These are phyloP conservation scores for Coranthus polyacanthus DNA, from an alignment of 2,797 vertebrate species.

Conservation along the genomic window DNA sequence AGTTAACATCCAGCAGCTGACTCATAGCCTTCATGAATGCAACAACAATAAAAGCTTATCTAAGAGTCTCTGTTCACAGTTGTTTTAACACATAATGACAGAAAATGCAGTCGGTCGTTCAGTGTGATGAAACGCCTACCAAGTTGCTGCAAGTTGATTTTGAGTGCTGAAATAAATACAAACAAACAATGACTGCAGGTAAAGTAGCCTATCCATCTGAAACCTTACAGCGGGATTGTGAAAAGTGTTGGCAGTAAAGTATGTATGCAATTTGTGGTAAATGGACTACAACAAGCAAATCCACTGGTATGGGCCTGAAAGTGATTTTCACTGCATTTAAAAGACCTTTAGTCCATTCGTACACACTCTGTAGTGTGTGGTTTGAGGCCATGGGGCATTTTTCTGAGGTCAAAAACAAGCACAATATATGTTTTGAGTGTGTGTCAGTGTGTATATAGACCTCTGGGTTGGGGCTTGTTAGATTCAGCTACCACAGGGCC, in stretches of 20 bases:
- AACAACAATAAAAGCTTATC: constrained; percentile 16
- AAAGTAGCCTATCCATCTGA: constrained; percentile 46
- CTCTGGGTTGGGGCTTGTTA: constrained; percentile 88
- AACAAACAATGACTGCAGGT: constrained; percentile 28
- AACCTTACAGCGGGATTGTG: constrained; percentile 21
- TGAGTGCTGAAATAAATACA: constrained; percentile 38
- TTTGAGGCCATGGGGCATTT: constrained; percentile 24
- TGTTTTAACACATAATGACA: not conserved
- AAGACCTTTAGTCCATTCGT: constrained; percentile 15
- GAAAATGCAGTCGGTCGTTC: constrained; percentile 18
- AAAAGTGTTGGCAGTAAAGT: constrained; percentile 23
- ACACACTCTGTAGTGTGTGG: constrained; percentile 30
- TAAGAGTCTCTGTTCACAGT: not conserved
- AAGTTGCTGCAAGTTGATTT: constrained; percentile 36
- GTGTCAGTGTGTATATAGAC: constrained; percentile 72
- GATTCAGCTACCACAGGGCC: constrained; percentile 77
- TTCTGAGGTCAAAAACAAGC: constrained; percentile 9
- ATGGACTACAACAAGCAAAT: constrained; percentile 48
- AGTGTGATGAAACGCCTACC: constrained; percentile 22
- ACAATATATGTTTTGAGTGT: not conserved
- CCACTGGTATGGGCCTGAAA: constrained; percentile 21
- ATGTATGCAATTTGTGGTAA: constrained; percentile 50
- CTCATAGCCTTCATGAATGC: not conserved
- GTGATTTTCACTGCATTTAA: constrained; percentile 43
- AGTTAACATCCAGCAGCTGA: constrained; percentile 1